Base-by-base conservation (phyloP, 2,888 invertebrate species). In the Andrena bucephala region DNA sequence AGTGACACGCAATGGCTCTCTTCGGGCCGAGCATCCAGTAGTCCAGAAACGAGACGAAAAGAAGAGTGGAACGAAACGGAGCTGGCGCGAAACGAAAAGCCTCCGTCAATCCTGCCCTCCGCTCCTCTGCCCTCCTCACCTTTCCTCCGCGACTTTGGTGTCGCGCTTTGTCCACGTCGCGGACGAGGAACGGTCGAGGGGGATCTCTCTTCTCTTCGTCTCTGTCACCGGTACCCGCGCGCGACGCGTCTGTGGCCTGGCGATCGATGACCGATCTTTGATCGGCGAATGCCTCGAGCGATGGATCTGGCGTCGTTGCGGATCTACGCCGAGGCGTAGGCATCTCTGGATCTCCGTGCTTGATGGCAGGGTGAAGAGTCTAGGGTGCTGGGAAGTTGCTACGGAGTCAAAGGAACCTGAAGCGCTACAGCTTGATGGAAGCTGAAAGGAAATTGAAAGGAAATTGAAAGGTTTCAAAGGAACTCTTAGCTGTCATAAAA, bases 211-310 rank as follows among this genome's bases (percentile, higher is more conserved):
- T 8, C 48, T 69, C 60, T 77, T 69, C 60, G 73, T 83, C 78
- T 75, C 65, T 77, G 67, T 81, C 81, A 74, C 59, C 63, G 3
- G 77, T 20, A 36, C 57, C 68, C 20, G 70, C 71, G 50, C 63
- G 72, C 59, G 69, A 76, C 76, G 69, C 68, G 48, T 67, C 54
- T 20, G 62, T 50, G 59, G n/a, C 33, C 59, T 36, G 20, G 69
- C 70, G 81, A 84, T 85, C 66, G 75, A 84, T 73, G 72, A 81
- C 67, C 75, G 81, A 84, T 85, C 81, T 31, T 65, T 16, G 79
- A 74, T 77, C 63, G 16, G 16, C 65, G 69, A 57, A 52, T 57
- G 62, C 79, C 65, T 27, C 33, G 57, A 20, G 59, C 72, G 78
- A 72, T 72, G 62, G 50, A 75, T 68, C 67, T 24, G 54, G 69